phyloP scores from a whole-genome alignment of 2,888 invertebrate species.

The Archips xylosteana region DNA sequence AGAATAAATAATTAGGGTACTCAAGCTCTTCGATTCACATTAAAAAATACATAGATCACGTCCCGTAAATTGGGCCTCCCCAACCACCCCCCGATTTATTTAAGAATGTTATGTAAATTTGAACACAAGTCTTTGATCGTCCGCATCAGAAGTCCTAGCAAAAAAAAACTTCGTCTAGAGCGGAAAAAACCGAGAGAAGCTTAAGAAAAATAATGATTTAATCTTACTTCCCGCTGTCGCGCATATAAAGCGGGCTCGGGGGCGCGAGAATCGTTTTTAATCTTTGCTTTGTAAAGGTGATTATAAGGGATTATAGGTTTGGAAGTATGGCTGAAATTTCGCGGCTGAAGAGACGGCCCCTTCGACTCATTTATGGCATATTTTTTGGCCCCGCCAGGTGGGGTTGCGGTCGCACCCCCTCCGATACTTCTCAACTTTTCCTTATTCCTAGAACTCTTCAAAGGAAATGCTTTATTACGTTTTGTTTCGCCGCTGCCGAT shows the following conservation, averaged over 20 bases:
- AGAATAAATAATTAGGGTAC: slow-evolving; percentile 79
- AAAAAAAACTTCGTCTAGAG: slow-evolving; percentile 81
- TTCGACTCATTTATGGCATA: slow-evolving; percentile 77
- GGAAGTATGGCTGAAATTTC: slow-evolving; percentile 85
- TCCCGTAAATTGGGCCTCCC: slow-evolving; percentile 64
- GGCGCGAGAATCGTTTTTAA: slow-evolving; percentile 85
- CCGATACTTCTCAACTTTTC: slow-evolving; percentile 79
- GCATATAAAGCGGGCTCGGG: slow-evolving; percentile 80
- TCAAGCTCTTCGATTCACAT: slow-evolving; percentile 73
- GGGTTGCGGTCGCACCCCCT: slow-evolving; percentile 77
- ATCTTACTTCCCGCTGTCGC: slow-evolving; percentile 84
- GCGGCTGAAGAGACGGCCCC: slow-evolving; percentile 74
- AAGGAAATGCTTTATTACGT: slow-evolving; percentile 77
- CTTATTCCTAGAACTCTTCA: slow-evolving; percentile 76
- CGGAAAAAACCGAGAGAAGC: slow-evolving; percentile 81
- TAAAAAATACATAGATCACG: slow-evolving; percentile 77
- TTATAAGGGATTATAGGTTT: slow-evolving; percentile 86
- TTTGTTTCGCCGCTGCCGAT: slow-evolving; percentile 70
- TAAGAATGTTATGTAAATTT: slow-evolving; percentile 86
- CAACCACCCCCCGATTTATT: slow-evolving; percentile 79
- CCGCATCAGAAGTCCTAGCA: slow-evolving; percentile 84
- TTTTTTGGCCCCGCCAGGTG: slow-evolving; percentile 77
- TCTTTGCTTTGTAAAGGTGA: slow-evolving; percentile 87
- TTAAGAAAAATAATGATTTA: slow-evolving; percentile 87
- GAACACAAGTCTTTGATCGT: slow-evolving; percentile 86